Conservation (phyloP, 2,113 vertebrate species). For the Cyrtonyx montezumae region DNA sequence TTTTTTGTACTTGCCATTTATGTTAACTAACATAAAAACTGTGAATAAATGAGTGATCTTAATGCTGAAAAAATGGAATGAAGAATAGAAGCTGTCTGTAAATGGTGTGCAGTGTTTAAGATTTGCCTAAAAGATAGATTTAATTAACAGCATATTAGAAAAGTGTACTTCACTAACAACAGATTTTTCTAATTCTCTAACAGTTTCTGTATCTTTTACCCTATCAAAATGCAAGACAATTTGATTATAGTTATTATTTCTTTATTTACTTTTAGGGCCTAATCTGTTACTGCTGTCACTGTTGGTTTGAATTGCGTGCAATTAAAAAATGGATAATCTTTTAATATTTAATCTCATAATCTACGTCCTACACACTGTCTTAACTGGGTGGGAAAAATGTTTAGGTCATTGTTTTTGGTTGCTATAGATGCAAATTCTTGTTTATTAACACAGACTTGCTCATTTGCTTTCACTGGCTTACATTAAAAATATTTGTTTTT, state of each 20-base stretch:
- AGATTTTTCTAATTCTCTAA: not conserved
- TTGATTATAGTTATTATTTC: slow-evolving; percentile 63
- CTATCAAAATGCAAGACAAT: slow-evolving; percentile 50
- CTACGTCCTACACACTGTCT: slow-evolving; percentile 64
- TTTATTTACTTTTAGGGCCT: slow-evolving; percentile 49
- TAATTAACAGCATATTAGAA: not conserved
- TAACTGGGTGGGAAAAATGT: slow-evolving; percentile 44
- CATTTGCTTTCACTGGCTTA: slow-evolving; percentile 41
- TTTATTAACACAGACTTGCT: slow-evolving; percentile 28
- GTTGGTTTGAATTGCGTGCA: slow-evolving; percentile 26
- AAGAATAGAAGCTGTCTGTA: not conserved
- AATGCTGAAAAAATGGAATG: not conserved
- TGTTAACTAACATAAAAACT: not conserved
- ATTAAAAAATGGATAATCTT: slow-evolving; percentile 63
- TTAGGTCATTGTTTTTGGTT: slow-evolving; percentile 43
- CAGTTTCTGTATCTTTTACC: slow-evolving; percentile 35
- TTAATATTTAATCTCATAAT: slow-evolving; percentile 72
- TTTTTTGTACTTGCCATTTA: not conserved
- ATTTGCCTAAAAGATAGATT: not conserved
- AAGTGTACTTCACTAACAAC: not conserved
- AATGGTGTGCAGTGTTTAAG: not conserved
- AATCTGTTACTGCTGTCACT: slow-evolving; percentile 48
- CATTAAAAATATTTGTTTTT: slow-evolving; percentile 33
- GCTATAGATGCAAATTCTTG: slow-evolving; percentile 63
- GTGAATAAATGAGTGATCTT: not conserved